Evolutionary conservation across 2,797 vertebrate genomes (phyloP).

Genomic region (Acipenser oxyrinchus): DNA sequence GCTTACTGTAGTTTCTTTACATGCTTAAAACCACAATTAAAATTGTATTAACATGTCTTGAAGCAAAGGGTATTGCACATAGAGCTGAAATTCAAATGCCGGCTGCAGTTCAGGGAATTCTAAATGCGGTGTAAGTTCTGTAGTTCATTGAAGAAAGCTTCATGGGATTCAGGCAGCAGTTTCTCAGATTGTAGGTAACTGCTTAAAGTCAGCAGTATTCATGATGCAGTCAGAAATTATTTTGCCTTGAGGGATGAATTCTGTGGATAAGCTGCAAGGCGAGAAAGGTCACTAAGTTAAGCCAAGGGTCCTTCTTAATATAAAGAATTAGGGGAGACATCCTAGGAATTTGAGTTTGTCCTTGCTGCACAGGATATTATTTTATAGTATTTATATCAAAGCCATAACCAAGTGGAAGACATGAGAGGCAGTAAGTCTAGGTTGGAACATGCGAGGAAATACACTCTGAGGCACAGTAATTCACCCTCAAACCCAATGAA

Average conservation of each 20-base stretch:
- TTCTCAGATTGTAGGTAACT: neutral
- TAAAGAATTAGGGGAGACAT: neutral
- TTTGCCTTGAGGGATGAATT: neutral
- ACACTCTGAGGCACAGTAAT: too few species aligned
- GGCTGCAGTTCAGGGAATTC: neutral
- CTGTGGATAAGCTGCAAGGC: neutral
- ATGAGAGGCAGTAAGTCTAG: too few species aligned
- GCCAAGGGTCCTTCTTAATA: neutral
- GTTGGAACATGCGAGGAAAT: too few species aligned
- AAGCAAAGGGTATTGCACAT: too few species aligned
- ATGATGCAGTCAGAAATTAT: neutral
- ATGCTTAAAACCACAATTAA: too few species aligned
- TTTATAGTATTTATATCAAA: neutral
- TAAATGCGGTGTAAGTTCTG: neutral
- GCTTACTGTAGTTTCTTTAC: too few species aligned
- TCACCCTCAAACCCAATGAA: too few species aligned
- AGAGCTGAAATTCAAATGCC: too few species aligned
- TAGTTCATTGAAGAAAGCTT: neutral
- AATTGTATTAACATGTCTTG: too few species aligned
- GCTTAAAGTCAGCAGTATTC: neutral
- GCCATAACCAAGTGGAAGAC: too few species aligned
- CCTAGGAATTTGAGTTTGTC: conserved; percentile 1
- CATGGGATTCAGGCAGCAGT: neutral
- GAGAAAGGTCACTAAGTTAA: neutral
- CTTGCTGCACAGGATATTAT: neutral